Conservation (phyloP, 2,797 vertebrate species). For the Chiroxiphia lanceolata region DNA sequence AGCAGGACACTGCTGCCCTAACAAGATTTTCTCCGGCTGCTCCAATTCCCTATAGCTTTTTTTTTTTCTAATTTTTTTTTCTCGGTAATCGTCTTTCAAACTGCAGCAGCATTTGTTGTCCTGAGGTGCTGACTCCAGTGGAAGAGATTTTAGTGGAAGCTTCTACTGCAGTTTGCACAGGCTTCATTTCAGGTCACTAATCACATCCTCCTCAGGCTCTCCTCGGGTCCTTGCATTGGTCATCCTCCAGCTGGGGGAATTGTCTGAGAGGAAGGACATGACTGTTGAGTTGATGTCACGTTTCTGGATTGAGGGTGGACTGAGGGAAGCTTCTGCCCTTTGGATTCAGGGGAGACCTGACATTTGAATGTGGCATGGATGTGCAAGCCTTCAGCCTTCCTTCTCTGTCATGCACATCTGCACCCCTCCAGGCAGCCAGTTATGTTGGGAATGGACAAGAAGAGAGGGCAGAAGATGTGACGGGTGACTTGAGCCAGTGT, state of each 20-base stretch:
- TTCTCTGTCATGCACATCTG: not conserved
- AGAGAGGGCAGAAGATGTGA: not conserved
- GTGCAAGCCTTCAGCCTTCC: not conserved
- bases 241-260: not conserved
- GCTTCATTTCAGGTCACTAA: constrained; percentile 35
- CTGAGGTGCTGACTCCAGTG: constrained; percentile 22
- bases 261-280: not conserved
- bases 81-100: not conserved
- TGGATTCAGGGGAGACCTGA: constrained; percentile 25
- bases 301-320: not conserved
- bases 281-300: not conserved
- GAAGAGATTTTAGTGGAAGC: not conserved
- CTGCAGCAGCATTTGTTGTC: not conserved
- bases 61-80: not conserved
- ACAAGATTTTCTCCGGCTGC: constrained; percentile 23
- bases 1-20: constrained; percentile 9
- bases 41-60: not conserved
- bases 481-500: not conserved
- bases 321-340: constrained; percentile 18
- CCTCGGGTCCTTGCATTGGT: not conserved
- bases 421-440: not conserved
- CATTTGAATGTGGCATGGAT: not conserved
- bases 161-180: not conserved
- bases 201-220: not conserved
- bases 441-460: not conserved